A percentile compares a stretch with the other conserved stretches of the same genome.
phyloP scores from a whole-genome alignment of 2,113 vertebrate genomes.

The Pandion haliaetus region DNA sequence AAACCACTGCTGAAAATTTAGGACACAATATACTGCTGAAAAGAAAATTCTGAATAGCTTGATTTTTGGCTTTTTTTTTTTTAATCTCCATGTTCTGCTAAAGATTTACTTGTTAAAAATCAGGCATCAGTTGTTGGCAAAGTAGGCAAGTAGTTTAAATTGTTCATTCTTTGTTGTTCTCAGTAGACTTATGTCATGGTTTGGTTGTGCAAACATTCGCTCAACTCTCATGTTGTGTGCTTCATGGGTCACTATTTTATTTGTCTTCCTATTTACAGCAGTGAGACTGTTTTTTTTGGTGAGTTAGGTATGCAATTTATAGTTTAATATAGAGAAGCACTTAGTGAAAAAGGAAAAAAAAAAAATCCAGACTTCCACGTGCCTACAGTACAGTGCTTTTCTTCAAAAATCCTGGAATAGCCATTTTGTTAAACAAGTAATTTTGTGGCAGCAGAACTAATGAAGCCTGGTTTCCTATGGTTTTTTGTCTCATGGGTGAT shows the following conservation, averaged over 20 bases:
- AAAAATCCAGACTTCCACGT: not conserved
- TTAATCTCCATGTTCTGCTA: not conserved
- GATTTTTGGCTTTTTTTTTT: not conserved
- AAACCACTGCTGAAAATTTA: not conserved
- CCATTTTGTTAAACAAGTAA: slow-evolving; percentile 12
- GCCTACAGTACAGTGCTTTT: not conserved
- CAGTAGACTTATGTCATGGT: not conserved
- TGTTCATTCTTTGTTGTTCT: not conserved
- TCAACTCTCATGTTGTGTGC: not conserved
- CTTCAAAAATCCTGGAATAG: slow-evolving; percentile 1
- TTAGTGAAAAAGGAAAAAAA: not conserved
- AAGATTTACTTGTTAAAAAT: not conserved
- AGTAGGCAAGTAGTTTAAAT: not conserved
- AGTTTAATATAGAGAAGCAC: not conserved
- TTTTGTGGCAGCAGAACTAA: slow-evolving; percentile 40
- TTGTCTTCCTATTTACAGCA: not conserved
- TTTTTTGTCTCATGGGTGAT: slow-evolving; percentile 61
- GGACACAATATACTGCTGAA: not conserved
- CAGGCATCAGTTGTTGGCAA: not conserved
- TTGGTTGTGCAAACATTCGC: not conserved
- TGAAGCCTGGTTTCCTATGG: slow-evolving; percentile 49
- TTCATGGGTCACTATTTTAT: not conserved
- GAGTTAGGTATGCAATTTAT: not conserved
- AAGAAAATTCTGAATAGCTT: not conserved
- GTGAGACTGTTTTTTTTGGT: not conserved